Conservation (phyloP, 2,797 vertebrate genomes). For the Melanotaenia parkinsoni region DNA sequence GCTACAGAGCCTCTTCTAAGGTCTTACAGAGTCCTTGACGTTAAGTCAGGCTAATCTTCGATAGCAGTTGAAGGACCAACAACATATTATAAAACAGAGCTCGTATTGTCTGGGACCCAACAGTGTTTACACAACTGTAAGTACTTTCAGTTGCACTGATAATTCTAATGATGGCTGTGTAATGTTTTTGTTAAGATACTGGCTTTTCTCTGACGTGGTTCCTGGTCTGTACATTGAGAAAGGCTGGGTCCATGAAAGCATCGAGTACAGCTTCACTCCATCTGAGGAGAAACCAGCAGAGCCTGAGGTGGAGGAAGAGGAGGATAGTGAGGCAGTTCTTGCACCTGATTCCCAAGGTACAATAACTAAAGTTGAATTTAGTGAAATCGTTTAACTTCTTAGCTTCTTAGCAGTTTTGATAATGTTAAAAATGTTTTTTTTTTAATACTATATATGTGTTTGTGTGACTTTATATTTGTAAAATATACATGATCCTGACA, state of each 20-base stretch:
- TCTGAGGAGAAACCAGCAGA: constrained; percentile 77
- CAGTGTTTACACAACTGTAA: background rate
- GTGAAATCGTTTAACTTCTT: background rate
- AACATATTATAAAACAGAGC: background rate
- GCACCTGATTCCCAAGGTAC: constrained; percentile 60
- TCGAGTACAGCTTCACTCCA: constrained; percentile 90
- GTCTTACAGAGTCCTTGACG: too few species aligned
- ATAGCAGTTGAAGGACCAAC: background rate
- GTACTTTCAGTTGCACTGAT: too few species aligned
- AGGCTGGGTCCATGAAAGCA: constrained; percentile 95
- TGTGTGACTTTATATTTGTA: background rate
- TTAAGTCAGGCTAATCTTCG: background rate
- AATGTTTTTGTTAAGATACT: constrained; percentile 86
- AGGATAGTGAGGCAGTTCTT: constrained; percentile 43
- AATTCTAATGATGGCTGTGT: background rate
- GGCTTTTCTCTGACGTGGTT: constrained; percentile 96
- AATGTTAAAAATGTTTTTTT: too few species aligned
- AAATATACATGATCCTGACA: background rate
- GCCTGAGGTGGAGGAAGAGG: constrained; percentile 75
- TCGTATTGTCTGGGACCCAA: background rate
- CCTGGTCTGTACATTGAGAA: constrained; percentile 97
- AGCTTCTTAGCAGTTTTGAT: background rate
- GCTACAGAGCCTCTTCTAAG: too few species aligned
- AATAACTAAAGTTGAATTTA: background rate
- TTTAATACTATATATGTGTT: background rate